Base-by-base conservation (phyloP, 2,888 invertebrate genomes). In the Drosophila paranaensis region DNA sequence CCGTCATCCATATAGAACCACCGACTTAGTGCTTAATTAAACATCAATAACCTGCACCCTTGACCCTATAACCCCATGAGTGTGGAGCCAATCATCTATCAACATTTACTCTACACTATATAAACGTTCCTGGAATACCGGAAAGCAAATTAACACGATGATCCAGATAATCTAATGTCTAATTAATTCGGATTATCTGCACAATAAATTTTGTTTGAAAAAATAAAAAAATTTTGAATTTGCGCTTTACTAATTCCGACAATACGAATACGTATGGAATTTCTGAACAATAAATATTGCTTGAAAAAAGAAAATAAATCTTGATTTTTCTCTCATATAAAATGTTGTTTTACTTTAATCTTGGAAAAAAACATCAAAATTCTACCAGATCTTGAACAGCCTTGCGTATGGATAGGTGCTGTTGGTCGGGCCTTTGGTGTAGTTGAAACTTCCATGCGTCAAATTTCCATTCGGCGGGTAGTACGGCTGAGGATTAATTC, bases 41-140 rank as follows among this genome's bases (percentile, higher is more conserved):
- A 65, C 66, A 80, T 71, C 46, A 62, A 50, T 55, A 60, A 64
- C 57, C 61, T 67, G 72, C 78, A 79, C 60, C 79, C 55, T 65
- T 78, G 55, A 78, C 45, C 74, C 57, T 76, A 70, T 66, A 63
- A 66, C 62, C 43, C 65, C 76, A 66, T 71, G 60, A 50, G 33
- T 71, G 86, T 71, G 86, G 86, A 78, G 71, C 64, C 63, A 63
- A 73, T 74, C 88, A 85, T 86, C 78, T 73, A 64, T 65, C 61
- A 60, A 56, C 71, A 79, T 77, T 60, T 68, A 65, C 62, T 61
- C 74, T 39, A 37, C 37, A 37, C 37, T 63, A 61, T 53, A 46
- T 46, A 43, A 54, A 46, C 50, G 68, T 83, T 86, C 81, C 89
- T 86, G 88, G 85, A 88, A 88, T 85, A 85, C 85, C 85, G 87